These are phyloP conservation scores for Hylomyscus alleni DNA, from an alignment of 2,797 vertebrate species.

Conservation along the genomic window DNA sequence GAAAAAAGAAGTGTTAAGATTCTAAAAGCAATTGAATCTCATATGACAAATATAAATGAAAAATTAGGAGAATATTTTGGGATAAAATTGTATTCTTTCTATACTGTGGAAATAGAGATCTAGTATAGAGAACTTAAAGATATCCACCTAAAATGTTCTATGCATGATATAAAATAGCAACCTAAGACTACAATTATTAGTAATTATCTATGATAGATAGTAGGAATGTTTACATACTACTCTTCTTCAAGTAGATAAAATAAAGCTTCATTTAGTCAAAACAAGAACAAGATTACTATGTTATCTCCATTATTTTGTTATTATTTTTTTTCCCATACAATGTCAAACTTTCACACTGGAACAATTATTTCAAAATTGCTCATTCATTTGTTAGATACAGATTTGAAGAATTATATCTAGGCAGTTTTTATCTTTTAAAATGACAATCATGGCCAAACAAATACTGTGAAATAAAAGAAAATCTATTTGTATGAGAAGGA, in stretches of 20 bases:
- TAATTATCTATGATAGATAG: neutral
- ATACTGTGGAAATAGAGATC: neutral
- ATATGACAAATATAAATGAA: neutral
- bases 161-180: conserved; percentile 12
- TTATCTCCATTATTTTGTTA: conserved; percentile 19
- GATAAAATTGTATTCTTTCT: conserved; percentile 51
- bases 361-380: conserved; percentile 31
- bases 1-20: neutral
- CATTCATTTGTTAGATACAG: neutral
- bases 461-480: neutral
- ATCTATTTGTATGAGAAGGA: neutral
- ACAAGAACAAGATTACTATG: neutral
- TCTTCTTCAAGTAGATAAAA: neutral
- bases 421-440: conserved; percentile 24
- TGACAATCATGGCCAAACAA: neutral
- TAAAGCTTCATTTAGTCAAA: neutral
- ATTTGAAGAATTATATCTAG: conserved; percentile 27
- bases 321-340: conserved; percentile 35
- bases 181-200: conserved; percentile 8
- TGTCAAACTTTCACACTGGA: neutral
- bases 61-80: neutral
- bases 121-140: neutral
- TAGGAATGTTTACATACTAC: neutral
- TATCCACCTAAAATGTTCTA: neutral
- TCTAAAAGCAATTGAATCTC: neutral